Evolutionary conservation across 2,888 invertebrate species (phyloP).

Genomic region (Aporophyla nigra): DNA sequence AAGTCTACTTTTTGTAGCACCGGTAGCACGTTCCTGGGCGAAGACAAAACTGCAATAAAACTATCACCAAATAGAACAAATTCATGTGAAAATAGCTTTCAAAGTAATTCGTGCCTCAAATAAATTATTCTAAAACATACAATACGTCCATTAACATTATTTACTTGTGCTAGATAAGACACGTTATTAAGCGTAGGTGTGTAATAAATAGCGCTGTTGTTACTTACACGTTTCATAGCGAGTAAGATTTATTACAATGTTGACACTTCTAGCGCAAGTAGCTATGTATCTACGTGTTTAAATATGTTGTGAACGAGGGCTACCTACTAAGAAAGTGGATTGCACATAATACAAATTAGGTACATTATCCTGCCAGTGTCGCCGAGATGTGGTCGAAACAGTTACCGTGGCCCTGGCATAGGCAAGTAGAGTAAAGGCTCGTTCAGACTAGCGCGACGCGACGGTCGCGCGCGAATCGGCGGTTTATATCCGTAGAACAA

Average conservation of each 20-base stretch:
- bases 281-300: neutral
- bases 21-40: too few relatives aligned
- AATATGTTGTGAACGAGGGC: neutral
- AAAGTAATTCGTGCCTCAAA: conserved; percentile 10
- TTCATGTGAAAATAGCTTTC: neutral
- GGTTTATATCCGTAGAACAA: too few relatives aligned
- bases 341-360: neutral
- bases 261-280: conserved; percentile 15
- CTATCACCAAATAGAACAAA: too few relatives aligned
- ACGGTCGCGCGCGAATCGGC: too few relatives aligned
- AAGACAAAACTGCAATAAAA: too few relatives aligned
- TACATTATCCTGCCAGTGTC: neutral
- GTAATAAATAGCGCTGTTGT: conserved; percentile 37
- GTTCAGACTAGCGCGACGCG: too few relatives aligned
- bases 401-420: too few relatives aligned
- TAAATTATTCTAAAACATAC: conserved; percentile 29
- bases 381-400: too few relatives aligned
- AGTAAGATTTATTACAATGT: conserved; percentile 39
- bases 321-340: neutral
- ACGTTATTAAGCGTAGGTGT: conserved; percentile 35
- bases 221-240: conserved; percentile 25
- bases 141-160: conserved; percentile 39
- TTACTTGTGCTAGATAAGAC: conserved; percentile 46
- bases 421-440: too few relatives aligned
- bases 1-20: too few relatives aligned